Percentiles rank a stretch among this genome's conserved stretches.
These are phyloP conservation scores for Bombus sibiricus DNA, from an alignment of 1,140 invertebrate species.

Conservation along the genomic window DNA sequence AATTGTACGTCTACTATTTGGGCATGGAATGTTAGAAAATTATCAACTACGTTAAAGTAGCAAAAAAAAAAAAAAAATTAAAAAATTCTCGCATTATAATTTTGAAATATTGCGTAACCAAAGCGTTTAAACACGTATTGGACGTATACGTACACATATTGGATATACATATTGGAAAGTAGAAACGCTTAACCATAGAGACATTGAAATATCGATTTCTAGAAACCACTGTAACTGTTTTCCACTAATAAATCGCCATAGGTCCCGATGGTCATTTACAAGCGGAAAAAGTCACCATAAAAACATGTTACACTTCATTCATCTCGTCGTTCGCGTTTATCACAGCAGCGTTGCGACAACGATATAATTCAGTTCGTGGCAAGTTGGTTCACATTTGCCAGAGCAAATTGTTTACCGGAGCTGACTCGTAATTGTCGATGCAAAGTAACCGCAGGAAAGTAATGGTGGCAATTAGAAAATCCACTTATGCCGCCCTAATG, in stretches of 20 bases:
- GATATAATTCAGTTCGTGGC: background rate
- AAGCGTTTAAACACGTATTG: no score
- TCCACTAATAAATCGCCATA: background rate
- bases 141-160: no score
- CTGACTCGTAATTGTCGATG: slow-evolving; percentile 9
- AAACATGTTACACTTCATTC: background rate
- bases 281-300: background rate
- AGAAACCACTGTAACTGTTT: background rate
- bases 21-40: no score
- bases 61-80: no score
- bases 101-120: no score
- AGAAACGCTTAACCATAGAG: background rate
- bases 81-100: no score
- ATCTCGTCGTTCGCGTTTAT: background rate
- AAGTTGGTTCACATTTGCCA: background rate
- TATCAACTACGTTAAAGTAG: no score
- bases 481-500: slow-evolving; percentile 41
- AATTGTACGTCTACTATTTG: no score
- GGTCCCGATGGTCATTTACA: background rate
- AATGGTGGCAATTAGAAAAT: slow-evolving; percentile 47
- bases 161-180: background rate
- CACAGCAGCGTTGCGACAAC: background rate
- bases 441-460: slow-evolving; percentile 16
- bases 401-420: slow-evolving; percentile 1
- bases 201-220: background rate